Conservation (phyloP, 2,888 invertebrate genomes). For the Leptarthrus brevirostris region DNA sequence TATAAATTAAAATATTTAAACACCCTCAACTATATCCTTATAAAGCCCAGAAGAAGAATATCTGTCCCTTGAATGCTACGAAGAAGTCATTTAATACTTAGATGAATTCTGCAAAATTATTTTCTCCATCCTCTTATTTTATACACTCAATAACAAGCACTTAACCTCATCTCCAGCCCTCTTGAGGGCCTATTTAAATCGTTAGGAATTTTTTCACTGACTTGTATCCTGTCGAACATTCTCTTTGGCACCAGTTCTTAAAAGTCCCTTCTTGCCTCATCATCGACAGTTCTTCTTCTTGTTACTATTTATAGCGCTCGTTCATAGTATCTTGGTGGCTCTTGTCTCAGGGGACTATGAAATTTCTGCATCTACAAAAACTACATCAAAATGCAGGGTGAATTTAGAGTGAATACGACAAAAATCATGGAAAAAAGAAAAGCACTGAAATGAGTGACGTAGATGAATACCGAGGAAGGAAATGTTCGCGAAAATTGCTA, state of each 20-base stretch:
- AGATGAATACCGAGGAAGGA: conserved; percentile 14
- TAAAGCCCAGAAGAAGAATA: too few relatives aligned
- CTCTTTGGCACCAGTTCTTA: conserved; percentile 28
- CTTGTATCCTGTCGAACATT: conserved; percentile 20
- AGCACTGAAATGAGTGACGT: neutral
- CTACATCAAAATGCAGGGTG: neutral
- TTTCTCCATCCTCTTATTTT: neutral
- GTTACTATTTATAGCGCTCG: conserved; percentile 30
- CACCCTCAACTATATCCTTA: too few relatives aligned
- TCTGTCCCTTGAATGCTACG: too few relatives aligned
- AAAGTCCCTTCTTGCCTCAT: conserved; percentile 27
- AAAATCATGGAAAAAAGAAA: conserved; percentile 1
- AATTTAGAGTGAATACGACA: conserved; percentile 1
- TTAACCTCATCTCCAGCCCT: conserved; percentile 49
- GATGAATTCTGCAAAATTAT: conserved; percentile 27
- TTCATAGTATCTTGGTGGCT: conserved; percentile 7
- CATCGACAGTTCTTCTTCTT: neutral
- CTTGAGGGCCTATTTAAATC: conserved; percentile 46
- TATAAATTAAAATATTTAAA: too few relatives aligned
- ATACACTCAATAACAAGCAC: conserved; percentile 47
- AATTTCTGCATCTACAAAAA: conserved; percentile 22
- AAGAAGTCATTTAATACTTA: conserved; percentile 36
- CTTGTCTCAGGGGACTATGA: neutral
- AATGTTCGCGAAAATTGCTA: conserved; percentile 29
- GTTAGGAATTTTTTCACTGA: conserved; percentile 28